Evolutionary conservation across 2,113 vertebrate species (phyloP).

Genomic region (Bos taurus): ARS-UCD2.0 NC_037328.1:104539501-104540000

Average conservation of each 20-base stretch:
- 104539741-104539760: neutral
- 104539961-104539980: neutral
- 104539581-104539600: neutral
- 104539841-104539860: neutral
- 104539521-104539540: neutral
- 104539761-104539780: neutral
- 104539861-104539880: neutral
- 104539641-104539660: neutral
- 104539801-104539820: neutral
- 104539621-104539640: neutral
- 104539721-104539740: neutral
- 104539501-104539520: neutral
- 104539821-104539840: neutral
- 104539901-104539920: neutral
- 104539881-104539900: neutral
- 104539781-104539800: neutral
- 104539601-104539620: neutral
- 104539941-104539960: neutral
- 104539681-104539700: neutral
- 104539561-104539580: neutral
- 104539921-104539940: neutral
- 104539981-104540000: neutral
- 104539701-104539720: neutral
- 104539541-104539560: neutral
- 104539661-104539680: neutral